Percentiles rank a stretch among this genome's conserved stretches.
Evolutionary conservation across 2,113 vertebrate species (phyloP).

Genomic region (Poecile atricapillus): DNA sequence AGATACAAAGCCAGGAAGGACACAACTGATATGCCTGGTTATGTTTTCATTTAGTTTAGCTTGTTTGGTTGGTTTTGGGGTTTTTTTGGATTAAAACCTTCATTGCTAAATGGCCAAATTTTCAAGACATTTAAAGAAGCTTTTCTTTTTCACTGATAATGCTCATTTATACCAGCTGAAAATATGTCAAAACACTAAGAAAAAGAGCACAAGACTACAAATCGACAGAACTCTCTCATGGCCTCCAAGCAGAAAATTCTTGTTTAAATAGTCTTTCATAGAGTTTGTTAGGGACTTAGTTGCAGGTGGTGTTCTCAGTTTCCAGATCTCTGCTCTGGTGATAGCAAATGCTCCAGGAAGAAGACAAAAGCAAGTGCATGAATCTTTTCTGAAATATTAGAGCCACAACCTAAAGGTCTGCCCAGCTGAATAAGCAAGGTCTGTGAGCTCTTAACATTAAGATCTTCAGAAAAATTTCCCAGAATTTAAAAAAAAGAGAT

Average conservation of each 20-base stretch:
- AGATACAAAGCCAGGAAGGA: neutral
- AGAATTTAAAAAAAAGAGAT: neutral
- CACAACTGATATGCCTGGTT: neutral
- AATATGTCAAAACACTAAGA: neutral
- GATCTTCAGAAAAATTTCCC: neutral
- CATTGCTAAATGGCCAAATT: neutral
- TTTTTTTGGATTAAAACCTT: neutral
- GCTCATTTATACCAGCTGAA: neutral
- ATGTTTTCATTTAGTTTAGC: neutral
- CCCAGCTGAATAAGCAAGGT: neutral
- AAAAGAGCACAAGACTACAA: neutral
- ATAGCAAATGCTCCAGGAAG: neutral
- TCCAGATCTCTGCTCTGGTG: neutral
- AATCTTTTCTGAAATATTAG: neutral
- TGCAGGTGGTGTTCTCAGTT: neutral
- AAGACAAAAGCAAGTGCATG: neutral
- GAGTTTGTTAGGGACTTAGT: neutral
- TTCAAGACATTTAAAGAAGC: no score
- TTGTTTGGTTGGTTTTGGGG: neutral
- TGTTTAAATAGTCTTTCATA: neutral
- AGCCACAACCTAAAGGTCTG: neutral
- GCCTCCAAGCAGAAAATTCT: neutral
- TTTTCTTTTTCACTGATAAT: no score
- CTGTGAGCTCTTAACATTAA: neutral
- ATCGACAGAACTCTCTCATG: neutral